phyloP scores from a whole-genome alignment of 2,888 invertebrate species.

The Leptinotarsa haldemani region DNA sequence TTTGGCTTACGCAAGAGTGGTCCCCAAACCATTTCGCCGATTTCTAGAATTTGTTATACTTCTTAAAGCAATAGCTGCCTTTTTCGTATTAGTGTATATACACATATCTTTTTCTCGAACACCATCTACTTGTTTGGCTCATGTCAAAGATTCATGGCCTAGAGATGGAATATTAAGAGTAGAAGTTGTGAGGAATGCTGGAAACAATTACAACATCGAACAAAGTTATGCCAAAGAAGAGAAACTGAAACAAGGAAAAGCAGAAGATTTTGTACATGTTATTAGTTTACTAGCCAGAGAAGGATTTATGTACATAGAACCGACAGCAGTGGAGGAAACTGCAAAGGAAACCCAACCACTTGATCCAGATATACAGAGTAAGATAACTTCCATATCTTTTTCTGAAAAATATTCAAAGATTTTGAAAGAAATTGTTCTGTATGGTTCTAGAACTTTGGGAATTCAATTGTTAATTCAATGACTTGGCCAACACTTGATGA shows the following conservation, averaged over 20 bases:
- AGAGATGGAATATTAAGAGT: constrained; percentile 93
- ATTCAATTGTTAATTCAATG: too few relatives aligned
- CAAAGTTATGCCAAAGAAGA: constrained; percentile 87
- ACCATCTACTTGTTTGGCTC: constrained; percentile 92
- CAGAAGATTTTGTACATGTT: constrained; percentile 71
- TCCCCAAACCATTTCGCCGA: constrained; percentile 85
- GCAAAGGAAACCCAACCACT: constrained; percentile 65
- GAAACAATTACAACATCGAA: constrained; percentile 80
- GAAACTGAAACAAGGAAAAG: constrained; percentile 76
- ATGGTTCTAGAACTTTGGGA: neutral
- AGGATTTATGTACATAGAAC: constrained; percentile 77
- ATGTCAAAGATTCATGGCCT: constrained; percentile 92
- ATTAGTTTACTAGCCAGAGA: constrained; percentile 75
- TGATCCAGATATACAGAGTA: constrained; percentile 45
- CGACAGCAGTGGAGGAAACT: constrained; percentile 70
- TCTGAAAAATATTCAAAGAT: too few relatives aligned
- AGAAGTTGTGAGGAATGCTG: constrained; percentile 82
- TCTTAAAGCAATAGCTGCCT: constrained; percentile 84
- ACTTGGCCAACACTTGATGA: too few relatives aligned
- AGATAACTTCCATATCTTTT: constrained; percentile 25
- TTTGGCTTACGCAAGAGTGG: constrained; percentile 89
- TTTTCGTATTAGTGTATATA: constrained; percentile 93
- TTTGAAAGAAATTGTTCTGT: neutral
- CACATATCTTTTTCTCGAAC: constrained; percentile 93
- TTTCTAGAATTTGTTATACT: constrained; percentile 87